These are phyloP conservation scores for Axea sp. DNA, from an alignment of 2,888 invertebrate genomes.

Conservation along the genomic window DNA sequence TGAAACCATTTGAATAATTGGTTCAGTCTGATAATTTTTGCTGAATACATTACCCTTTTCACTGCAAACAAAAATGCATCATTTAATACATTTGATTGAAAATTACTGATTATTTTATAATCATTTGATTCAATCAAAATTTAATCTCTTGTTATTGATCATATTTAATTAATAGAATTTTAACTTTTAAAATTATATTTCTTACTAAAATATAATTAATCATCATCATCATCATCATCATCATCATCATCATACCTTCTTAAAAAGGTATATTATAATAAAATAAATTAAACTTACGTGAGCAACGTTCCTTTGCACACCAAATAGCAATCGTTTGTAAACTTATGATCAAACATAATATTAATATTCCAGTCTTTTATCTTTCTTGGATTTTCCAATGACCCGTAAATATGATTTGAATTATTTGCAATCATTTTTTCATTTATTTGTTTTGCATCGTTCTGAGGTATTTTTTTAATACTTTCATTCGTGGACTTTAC, in stretches of 20 bases:
- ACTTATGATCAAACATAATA: conserved; percentile 60
- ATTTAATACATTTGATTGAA: background rate
- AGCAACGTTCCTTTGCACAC: conserved; percentile 72
- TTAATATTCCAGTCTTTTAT: conserved; percentile 71
- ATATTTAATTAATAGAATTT: no score
- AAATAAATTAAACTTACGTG: conserved; percentile 71
- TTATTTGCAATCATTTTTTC: background rate
- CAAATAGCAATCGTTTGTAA: conserved; percentile 62
- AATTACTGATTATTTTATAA: background rate
- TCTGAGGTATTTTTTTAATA: background rate
- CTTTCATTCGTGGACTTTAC: background rate
- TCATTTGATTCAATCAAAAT: no score
- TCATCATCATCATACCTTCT: no score
- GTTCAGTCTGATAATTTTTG: conserved; percentile 10
- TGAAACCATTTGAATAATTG: background rate
- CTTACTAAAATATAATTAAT: background rate
- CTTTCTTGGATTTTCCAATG: conserved; percentile 66
- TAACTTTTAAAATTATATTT: no score
- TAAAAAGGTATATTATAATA: no score
- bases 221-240: no score
- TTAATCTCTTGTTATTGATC: no score
- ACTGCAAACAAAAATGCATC: conserved; percentile 62
- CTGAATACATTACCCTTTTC: conserved; percentile 66
- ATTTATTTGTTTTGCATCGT: background rate
- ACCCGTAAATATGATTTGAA: conserved; percentile 56